Percentiles rank a stretch among this genome's conserved stretches.
These are phyloP conservation scores for Benitochromis conjunctus DNA, from an alignment of 2,113 vertebrate species.

Conservation along the genomic window DNA sequence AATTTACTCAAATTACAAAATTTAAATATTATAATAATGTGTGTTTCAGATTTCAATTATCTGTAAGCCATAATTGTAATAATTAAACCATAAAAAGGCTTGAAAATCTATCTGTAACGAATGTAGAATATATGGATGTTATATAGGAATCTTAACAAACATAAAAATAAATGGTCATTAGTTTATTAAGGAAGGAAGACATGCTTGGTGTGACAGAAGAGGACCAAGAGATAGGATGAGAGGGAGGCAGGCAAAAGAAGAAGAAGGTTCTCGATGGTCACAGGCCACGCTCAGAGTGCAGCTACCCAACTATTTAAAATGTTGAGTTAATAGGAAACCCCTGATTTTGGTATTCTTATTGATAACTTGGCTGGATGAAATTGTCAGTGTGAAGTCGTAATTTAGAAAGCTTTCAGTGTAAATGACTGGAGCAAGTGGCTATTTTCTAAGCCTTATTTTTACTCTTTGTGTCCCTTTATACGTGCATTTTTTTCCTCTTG, in stretches of 20 bases:
- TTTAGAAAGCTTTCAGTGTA: not conserved
- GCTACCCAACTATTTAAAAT: not conserved
- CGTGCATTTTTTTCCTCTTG: not conserved
- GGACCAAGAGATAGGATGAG: not conserved
- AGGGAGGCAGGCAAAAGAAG: not conserved
- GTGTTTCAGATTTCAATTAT: not conserved
- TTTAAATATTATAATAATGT: not conserved
- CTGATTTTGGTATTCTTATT: not conserved
- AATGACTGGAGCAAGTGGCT: not conserved
- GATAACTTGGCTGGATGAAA: not conserved
- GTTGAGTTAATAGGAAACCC: not conserved
- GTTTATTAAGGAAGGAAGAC: not conserved
- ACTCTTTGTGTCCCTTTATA: not conserved
- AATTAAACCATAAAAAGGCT: not conserved
- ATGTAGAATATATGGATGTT: not conserved
- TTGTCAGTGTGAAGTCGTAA: not conserved
- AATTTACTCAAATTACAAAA: not conserved
- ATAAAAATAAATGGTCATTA: accelerated
- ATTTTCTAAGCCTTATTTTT: not conserved
- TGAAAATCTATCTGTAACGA: not conserved
- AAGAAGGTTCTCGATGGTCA: not conserved
- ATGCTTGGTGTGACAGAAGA: not conserved
- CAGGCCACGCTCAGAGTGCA: accelerated
- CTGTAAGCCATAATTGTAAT: not conserved
- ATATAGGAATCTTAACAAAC: not conserved